Conservation (phyloP, 2,888 invertebrate species). For the Dyspetes luteomarginatus region DNA sequence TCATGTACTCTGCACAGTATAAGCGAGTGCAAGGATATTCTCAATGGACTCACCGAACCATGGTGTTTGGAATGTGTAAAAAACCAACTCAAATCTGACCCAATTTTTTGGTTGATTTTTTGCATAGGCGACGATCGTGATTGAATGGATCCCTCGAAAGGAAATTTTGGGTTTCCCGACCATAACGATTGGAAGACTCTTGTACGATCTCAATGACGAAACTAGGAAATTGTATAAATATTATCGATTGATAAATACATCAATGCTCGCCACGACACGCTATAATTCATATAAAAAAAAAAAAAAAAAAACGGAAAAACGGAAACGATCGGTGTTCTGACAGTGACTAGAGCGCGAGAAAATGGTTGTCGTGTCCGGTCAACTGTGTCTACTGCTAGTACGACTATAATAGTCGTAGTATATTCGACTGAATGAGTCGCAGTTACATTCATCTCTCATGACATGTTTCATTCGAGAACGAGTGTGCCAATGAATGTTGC, state of each 20-base stretch:
- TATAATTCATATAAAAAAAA: background rate
- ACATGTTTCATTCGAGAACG: constrained; percentile 57
- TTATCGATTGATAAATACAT: too few species aligned
- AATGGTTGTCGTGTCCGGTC: background rate
- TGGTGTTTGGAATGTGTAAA: background rate
- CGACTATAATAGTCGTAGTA: constrained; percentile 15
- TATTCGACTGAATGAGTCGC: constrained; percentile 42
- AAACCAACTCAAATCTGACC: constrained; percentile 2
- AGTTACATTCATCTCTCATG: constrained; percentile 63
- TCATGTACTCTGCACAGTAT: constrained; percentile 25
- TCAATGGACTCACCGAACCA: background rate
- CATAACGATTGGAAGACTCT: too few species aligned
- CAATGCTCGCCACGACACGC: too few species aligned
- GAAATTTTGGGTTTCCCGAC: too few species aligned
- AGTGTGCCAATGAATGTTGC: constrained; percentile 64
- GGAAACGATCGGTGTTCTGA: too few species aligned
- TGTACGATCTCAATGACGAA: too few species aligned
- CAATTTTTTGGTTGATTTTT: too few species aligned
- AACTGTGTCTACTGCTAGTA: constrained; percentile 21
- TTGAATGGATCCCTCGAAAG: too few species aligned
- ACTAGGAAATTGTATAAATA: too few species aligned
- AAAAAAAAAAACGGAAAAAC: constrained; percentile 2
- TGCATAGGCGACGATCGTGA: too few species aligned
- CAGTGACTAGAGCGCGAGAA: too few species aligned
- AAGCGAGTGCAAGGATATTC: constrained; percentile 3